Percentiles rank a stretch among this genome's conserved stretches.
Evolutionary conservation across 2,888 invertebrate genomes (phyloP).

Genomic region (Eupithecia insigniata): DNA sequence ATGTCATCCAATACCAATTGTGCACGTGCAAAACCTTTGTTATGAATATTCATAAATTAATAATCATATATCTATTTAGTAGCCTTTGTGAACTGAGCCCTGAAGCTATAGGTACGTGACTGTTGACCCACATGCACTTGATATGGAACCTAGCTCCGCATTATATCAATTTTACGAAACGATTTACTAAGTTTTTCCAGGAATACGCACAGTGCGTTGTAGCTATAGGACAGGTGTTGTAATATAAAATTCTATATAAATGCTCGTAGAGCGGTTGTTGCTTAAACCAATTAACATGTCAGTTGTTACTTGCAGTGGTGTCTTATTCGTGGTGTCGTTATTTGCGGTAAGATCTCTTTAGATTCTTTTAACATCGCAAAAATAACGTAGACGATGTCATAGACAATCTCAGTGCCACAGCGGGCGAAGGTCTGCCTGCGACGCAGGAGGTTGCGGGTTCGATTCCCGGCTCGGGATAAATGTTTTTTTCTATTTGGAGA

Average conservation of each 20-base stretch:
- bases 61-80: slow-evolving; percentile 1
- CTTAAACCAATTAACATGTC: slow-evolving; percentile 42
- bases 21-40: slow-evolving; percentile 23
- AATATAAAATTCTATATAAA: slow-evolving; percentile 53
- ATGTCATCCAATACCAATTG: neutral
- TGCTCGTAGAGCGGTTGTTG: slow-evolving; percentile 21
- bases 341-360: slow-evolving; percentile 51
- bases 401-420: no score
- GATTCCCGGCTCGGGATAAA: no score
- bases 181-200: slow-evolving; percentile 42
- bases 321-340: slow-evolving; percentile 45
- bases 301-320: slow-evolving; percentile 34
- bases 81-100: slow-evolving; percentile 9
- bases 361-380: neutral
- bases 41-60: slow-evolving; percentile 8
- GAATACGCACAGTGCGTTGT: slow-evolving; percentile 33
- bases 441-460: no score
- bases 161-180: slow-evolving; percentile 49
- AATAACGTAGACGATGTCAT: no score
- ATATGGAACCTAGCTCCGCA: slow-evolving; percentile 36
- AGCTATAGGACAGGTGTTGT: slow-evolving; percentile 42
- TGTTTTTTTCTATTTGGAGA: no score
- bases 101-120: slow-evolving; percentile 52
- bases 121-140: slow-evolving; percentile 35
- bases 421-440: no score